Evolutionary conservation across 2,888 invertebrate species (phyloP).

Genomic region (Candidula unifasciata): DNA sequence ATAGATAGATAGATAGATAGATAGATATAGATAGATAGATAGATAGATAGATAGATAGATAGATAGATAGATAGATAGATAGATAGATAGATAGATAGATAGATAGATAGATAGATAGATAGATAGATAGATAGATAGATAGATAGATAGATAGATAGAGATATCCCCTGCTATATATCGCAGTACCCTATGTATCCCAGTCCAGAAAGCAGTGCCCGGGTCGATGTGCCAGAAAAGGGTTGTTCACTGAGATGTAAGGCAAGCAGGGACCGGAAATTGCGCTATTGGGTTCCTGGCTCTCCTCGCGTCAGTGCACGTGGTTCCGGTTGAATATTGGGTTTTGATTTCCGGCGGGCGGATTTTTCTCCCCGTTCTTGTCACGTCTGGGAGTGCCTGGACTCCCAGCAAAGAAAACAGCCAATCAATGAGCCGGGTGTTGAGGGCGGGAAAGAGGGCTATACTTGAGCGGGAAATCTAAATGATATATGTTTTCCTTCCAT

Average conservation of each 20-base stretch:
- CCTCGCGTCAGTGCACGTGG: constrained; percentile 53
- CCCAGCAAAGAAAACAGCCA: constrained; percentile 49
- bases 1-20: constrained; percentile 9
- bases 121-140: not conserved
- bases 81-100: constrained; percentile 17
- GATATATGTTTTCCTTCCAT: constrained; percentile 53
- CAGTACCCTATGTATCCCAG: not conserved
- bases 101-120: constrained; percentile 15
- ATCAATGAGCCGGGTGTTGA: constrained; percentile 47
- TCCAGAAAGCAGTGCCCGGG: not conserved
- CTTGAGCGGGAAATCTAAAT: constrained; percentile 52
- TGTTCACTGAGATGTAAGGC: constrained; percentile 55
- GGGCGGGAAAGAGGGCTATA: constrained; percentile 41
- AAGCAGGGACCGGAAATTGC: constrained; percentile 59
- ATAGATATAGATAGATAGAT: constrained; percentile 30
- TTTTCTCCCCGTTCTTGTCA: constrained; percentile 48
- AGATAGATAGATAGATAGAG: constrained; percentile 3
- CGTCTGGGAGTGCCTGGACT: constrained; percentile 41
- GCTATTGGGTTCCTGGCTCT: constrained; percentile 57
- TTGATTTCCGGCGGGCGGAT: constrained; percentile 57
- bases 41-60: constrained; percentile 30
- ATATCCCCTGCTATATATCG: not conserved
- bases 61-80: constrained; percentile 24
- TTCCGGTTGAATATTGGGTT: constrained; percentile 59
- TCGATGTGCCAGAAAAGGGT: constrained; percentile 28